Base-by-base conservation (phyloP, 2,888 invertebrate species). In the Invenusta paracnida region DNA sequence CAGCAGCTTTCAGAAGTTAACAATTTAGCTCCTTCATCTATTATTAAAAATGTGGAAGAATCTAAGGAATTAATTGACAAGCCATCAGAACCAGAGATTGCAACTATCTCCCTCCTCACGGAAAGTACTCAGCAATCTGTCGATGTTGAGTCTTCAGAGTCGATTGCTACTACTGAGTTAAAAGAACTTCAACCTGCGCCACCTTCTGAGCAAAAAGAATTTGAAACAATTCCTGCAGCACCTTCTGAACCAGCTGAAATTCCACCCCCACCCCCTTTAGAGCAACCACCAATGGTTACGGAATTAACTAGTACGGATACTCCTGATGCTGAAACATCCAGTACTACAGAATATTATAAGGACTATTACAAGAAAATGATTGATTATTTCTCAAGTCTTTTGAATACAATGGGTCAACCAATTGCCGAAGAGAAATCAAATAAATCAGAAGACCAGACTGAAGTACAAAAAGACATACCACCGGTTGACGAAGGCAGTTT, bases 351-450 rank as follows among this genome's bases (percentile, higher is more conserved):
- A 73, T 73, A 73, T 23, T 73, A 73, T 23, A 73, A 73, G 23
- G 73, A 73, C 5, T 73, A 73, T 23, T 73, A 73, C 73, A 73
- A 73, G 27, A 73, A 73, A 25, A 73, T 73, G 73, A 73, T 73
- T 23, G 73, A 73, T 23, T 73, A 73, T 73, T 73, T 73, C 23
- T 73, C 73, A 23, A 23, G 73, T 73, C 73, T 73, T 73, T 23
- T 73, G 11, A 73, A 73, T 73, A 73, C 73, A 2, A 73, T 73
- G 73, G 73, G 73, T 73, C 73, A 5, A n/a, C 11, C 23, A 2
- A 13, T 23, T 73, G 2, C 17, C 23, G 73, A 25, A 73, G 73
- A 73, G 23, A 2, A 73, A 73, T 5, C 5, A 13, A 2, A 5
- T 73, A 23, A 25, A n/a, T 13, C 11, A 23, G 11, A 73, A 73